Conservation (phyloP, 2,113 vertebrate species). For the Procapra przewalskii region DNA sequence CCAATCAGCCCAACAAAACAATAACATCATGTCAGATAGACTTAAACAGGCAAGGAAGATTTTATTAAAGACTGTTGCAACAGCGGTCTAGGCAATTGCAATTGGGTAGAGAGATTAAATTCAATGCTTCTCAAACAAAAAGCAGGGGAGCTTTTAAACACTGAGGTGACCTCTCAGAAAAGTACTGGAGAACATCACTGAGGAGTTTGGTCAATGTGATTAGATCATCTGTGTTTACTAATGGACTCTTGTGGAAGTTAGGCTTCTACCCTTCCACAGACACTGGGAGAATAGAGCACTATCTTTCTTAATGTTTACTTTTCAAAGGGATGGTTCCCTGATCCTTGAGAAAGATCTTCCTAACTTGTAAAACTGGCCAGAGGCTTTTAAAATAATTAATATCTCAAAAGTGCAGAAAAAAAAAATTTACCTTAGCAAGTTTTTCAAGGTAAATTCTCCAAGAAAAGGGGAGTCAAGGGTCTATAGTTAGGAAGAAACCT, state of each 20-base stretch:
- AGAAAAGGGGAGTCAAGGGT: neutral
- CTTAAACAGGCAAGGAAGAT: neutral
- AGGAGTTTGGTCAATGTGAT: too few relatives aligned
- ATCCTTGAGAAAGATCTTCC: neutral
- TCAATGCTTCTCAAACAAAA: neutral
- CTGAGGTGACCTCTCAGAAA: neutral
- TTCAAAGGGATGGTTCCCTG: neutral
- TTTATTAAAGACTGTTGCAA: neutral
- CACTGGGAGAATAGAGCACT: neutral
- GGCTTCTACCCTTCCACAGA: neutral
- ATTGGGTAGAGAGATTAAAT: neutral
- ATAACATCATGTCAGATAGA: neutral
- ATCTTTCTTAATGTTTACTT: neutral
- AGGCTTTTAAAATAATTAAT: neutral
- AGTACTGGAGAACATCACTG: neutral
- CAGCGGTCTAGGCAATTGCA: neutral
- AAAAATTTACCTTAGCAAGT: neutral
- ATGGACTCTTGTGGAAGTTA: neutral
- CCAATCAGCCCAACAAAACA: neutral
- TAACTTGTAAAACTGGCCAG: neutral
- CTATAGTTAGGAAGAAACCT: neutral
- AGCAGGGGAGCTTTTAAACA: neutral
- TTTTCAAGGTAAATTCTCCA: neutral
- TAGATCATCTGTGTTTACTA: neutral
- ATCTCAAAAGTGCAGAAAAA: neutral